phyloP scores from a whole-genome alignment of 1,140 invertebrate genomes.

The Saccostrea glomerata region DNA sequence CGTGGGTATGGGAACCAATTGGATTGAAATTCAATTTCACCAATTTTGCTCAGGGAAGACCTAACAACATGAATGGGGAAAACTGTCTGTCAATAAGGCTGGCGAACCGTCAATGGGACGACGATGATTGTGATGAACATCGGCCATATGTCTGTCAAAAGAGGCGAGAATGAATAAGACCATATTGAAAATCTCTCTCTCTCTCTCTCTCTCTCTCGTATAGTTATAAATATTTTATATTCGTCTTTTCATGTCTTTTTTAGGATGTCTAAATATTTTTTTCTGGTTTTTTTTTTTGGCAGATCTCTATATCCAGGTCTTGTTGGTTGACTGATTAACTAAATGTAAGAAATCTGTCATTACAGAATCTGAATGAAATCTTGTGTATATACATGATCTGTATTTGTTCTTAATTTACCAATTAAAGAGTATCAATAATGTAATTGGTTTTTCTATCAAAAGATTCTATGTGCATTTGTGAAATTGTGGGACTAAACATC shows the following conservation, averaged over 20 bases:
- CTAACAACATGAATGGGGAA: constrained; percentile 2
- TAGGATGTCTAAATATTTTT: not conserved
- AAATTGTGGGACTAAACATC: too few species aligned
- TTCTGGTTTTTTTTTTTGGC: not conserved
- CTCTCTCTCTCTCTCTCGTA: not conserved
- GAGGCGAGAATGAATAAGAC: not conserved
- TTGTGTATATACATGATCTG: not conserved
- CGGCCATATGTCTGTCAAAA: not conserved
- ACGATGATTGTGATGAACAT: constrained; percentile 25
- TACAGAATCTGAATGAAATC: not conserved
- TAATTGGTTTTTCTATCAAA: too few species aligned
- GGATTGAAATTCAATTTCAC: constrained; percentile 1
- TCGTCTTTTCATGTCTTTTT: not conserved
- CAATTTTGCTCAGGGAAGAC: not conserved
- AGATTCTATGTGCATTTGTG: too few species aligned
- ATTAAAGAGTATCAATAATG: too few species aligned
- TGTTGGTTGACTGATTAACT: too few species aligned
- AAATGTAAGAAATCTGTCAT: not conserved
- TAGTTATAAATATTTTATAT: not conserved
- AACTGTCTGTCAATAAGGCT: not conserved
- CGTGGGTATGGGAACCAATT: constrained; percentile 1
- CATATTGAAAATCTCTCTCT: not conserved
- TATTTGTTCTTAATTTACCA: too few species aligned
- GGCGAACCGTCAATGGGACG: not conserved
- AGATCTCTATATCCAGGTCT: not conserved